Conservation (phyloP, 2,888 invertebrate species). For the Pediacus dermestoides region DNA sequence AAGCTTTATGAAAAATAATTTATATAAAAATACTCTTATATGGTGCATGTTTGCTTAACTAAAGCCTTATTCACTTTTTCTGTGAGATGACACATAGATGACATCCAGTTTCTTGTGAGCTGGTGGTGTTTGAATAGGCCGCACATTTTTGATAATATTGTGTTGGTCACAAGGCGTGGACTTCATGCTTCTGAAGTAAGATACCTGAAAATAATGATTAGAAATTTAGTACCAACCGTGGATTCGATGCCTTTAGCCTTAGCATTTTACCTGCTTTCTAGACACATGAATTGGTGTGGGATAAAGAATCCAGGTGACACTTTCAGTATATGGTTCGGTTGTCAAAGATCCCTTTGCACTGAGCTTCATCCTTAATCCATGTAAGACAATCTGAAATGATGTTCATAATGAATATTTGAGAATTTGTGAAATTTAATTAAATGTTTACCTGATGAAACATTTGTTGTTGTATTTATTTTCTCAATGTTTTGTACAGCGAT, state of each 20-base stretch:
- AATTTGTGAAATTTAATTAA: no score
- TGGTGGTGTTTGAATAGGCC: slow-evolving; percentile 44
- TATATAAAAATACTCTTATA: no score
- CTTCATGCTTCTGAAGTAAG: slow-evolving; percentile 44
- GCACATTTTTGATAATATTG: slow-evolving; percentile 45
- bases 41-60: no score
- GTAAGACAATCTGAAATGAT: slow-evolving; percentile 62
- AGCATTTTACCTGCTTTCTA: slow-evolving; percentile 57
- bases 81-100: slow-evolving; percentile 45
- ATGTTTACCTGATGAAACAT: no score
- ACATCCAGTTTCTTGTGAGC: slow-evolving; percentile 42
- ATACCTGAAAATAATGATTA: slow-evolving; percentile 37
- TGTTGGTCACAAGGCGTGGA: slow-evolving; percentile 45
- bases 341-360: slow-evolving; percentile 68
- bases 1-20: no score
- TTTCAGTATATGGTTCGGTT: slow-evolving; percentile 68
- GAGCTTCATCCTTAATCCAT: slow-evolving; percentile 65
- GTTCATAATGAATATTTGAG: no score
- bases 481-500: no score
- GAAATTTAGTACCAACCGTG: slow-evolving; percentile 3
- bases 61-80: no score
- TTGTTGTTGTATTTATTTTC: no score
- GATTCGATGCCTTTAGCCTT: slow-evolving; percentile 2
- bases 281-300: slow-evolving; percentile 67
- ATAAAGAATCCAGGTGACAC: slow-evolving; percentile 72